Conservation (phyloP, 2,113 vertebrate genomes). For the Sebastes schlegelii region DNA sequence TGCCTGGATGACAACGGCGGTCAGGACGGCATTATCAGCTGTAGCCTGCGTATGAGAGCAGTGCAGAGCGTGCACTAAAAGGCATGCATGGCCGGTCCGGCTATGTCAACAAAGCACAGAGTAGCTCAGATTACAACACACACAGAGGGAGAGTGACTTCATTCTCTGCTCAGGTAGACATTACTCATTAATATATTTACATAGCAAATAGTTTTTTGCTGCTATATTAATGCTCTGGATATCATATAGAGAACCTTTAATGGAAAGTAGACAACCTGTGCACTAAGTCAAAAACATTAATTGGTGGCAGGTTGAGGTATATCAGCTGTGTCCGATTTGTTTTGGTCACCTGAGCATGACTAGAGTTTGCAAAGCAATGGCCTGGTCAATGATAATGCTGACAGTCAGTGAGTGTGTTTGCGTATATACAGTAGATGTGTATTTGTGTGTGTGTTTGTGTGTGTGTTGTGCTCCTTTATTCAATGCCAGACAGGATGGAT, state of each 20-base stretch:
- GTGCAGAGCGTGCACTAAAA: too few relatives aligned
- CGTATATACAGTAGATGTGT: not conserved
- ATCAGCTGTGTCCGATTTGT: constrained; percentile 11
- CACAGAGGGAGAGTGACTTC: too few relatives aligned
- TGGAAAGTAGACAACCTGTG: constrained; percentile 17
- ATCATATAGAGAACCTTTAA: not conserved
- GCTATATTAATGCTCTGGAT: too few relatives aligned
- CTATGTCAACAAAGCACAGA: too few relatives aligned
- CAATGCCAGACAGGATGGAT: constrained; percentile 47
- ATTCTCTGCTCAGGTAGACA: too few relatives aligned
- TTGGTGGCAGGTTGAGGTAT: constrained; percentile 10
- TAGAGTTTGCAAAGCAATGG: constrained; percentile 31
- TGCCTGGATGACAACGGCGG: too few relatives aligned
- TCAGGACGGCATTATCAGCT: too few relatives aligned
- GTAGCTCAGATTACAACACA: too few relatives aligned
- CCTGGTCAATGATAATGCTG: constrained; percentile 50
- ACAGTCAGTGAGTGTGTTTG: constrained; percentile 26
- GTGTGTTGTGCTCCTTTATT: constrained; percentile 25
- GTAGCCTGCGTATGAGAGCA: too few relatives aligned
- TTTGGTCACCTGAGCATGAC: constrained; percentile 53
- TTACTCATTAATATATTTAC: too few relatives aligned
- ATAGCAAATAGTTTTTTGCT: too few relatives aligned
- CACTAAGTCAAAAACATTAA: constrained; percentile 24
- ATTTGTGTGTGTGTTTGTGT: constrained; percentile 20
- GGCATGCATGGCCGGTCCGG: too few relatives aligned